Evolutionary conservation across 2,797 vertebrate species (phyloP), one percentile per base, ranked within the genome.

Genomic region (Smutsia temminckii): DNA sequence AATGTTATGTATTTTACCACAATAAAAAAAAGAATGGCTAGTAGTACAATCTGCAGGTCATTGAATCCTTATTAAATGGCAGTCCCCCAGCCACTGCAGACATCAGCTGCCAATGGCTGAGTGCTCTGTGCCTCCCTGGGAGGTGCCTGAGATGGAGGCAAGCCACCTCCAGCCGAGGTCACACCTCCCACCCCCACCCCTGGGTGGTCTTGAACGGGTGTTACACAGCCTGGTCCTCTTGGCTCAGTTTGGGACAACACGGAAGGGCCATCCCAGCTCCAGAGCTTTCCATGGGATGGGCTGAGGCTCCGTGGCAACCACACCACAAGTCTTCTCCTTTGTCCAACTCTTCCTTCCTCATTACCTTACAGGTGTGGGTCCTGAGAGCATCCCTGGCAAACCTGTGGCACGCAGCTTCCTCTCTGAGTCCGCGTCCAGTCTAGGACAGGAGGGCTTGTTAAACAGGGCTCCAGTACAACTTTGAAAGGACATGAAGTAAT

Each of bases 341-440:
- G 13, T 29, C 25, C 16, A 1, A 0, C 8, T 40, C 66, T 34
- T 49, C 29, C 51, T 46, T 63, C 42, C 75, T 49, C 2, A 5
- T 27, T 55, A 37, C 57, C 13, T 64, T 10, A 32, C 53, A 90
- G 46, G 37, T 34, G 63, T 12, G 6, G 6, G 68, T 32, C 57
- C 59, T 2, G 12, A n/a, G 55, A 34, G 37, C 29, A 32, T 18
- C 34, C 29, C 46, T 46, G 5, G 11, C 1, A 8, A 13, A 10
- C n/a, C 32, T 46, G 25, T 5, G 40, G 16, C 11, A 1, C 5
- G 18, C 1, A 9, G 4, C 29, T 25, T 8, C 40, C 25, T 16
- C 23, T 37, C 64, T 79, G 34, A 6, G 18, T 34, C 42, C 23
- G 1, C 13, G 11, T 57, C 42, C 61, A 1, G 2, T 2, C 23